phyloP scores from a whole-genome alignment of 2,113 vertebrate genomes.

The Thryonomys swinderianus region DNA sequence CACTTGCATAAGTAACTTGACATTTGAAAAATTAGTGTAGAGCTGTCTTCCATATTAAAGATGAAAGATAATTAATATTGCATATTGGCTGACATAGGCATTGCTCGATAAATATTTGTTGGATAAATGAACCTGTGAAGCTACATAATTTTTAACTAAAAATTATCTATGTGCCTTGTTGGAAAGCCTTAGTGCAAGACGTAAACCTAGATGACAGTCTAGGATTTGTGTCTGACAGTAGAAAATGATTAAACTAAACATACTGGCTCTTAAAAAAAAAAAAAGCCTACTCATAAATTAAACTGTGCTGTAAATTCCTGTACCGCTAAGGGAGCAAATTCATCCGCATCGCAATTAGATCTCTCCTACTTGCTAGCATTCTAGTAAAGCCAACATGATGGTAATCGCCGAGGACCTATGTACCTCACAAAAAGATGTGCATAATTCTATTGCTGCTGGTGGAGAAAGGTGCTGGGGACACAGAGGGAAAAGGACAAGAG shows the following conservation, averaged over 20 bases:
- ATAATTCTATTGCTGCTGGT: not conserved
- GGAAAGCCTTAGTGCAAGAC: constrained; percentile 14
- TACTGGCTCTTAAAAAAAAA: not conserved
- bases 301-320: not conserved
- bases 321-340: not conserved
- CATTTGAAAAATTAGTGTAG: constrained; percentile 52
- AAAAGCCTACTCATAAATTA: not conserved
- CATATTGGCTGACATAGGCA: constrained; percentile 10
- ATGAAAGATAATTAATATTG: constrained; percentile 59
- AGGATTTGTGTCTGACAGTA: constrained; percentile 8
- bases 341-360: not conserved
- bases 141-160: constrained; percentile 47
- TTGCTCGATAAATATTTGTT: constrained; percentile 51
- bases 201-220: not conserved
- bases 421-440: not conserved
- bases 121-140: constrained; percentile 46
- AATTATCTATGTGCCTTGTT: constrained; percentile 40
- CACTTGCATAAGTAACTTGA: constrained; percentile 64
- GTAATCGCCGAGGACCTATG: not conserved
- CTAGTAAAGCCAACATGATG: constrained; percentile 30
- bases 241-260: constrained; percentile 38
- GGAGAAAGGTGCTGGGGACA: not conserved
- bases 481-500: not conserved
- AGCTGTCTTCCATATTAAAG: constrained; percentile 50
- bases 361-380: not conserved